These are phyloP conservation scores for Alentia gelatinosa DNA, from an alignment of 2,888 invertebrate genomes.

Conservation along the genomic window DNA sequence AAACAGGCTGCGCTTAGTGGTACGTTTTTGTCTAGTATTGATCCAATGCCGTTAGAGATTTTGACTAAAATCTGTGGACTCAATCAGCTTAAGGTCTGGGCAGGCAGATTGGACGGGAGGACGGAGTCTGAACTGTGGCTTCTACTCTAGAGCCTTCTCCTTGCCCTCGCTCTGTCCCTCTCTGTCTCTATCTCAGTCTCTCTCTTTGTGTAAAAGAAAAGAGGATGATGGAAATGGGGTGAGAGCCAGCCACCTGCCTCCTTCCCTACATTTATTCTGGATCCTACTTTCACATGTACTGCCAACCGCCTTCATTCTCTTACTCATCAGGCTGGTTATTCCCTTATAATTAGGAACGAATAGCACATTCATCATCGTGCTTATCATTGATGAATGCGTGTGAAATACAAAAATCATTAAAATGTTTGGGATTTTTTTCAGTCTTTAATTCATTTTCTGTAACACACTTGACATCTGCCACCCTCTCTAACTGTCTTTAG, in stretches of 20 bases:
- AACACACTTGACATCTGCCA: too few relatives aligned
- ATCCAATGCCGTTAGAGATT: neutral
- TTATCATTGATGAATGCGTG: too few relatives aligned
- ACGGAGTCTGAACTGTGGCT: neutral
- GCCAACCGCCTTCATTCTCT: neutral
- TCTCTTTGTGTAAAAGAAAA: neutral
- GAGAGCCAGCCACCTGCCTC: too few relatives aligned
- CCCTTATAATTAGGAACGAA: too few relatives aligned
- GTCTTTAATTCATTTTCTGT: too few relatives aligned
- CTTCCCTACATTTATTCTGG: neutral
- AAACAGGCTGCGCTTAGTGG: neutral
- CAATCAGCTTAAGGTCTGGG: neutral
- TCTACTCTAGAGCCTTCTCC: too few relatives aligned
- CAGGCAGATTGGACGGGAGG: neutral
- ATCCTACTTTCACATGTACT: neutral
- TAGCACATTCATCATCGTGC: too few relatives aligned
- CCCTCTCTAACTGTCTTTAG: too few relatives aligned
- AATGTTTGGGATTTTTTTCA: too few relatives aligned
- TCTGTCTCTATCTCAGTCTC: neutral
- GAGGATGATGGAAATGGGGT: too few relatives aligned
- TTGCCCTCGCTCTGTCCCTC: neutral
- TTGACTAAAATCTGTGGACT: neutral
- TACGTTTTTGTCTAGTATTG: neutral
- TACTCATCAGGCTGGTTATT: neutral
- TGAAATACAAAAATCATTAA: too few relatives aligned